Evolutionary conservation across 2,797 vertebrate genomes (phyloP).

Genomic region (Phoeniculus purpureus): DNA sequence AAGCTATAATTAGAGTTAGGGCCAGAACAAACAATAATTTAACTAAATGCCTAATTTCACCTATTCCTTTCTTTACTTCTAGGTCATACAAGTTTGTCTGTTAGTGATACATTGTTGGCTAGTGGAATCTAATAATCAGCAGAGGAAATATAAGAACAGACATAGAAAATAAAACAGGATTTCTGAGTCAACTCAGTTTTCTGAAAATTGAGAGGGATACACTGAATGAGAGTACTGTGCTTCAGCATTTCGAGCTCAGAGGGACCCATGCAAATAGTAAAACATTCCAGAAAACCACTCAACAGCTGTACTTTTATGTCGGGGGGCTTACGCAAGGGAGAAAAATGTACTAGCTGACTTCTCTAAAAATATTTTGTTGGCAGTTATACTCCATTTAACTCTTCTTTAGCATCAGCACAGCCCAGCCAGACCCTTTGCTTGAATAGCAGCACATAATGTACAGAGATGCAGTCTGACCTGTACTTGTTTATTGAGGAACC

Average conservation of each 20-base stretch:
- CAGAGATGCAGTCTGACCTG: background rate
- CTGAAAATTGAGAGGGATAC: background rate
- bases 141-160: background rate
- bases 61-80: conserved; percentile 18
- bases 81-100: background rate
- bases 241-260: conserved; percentile 15
- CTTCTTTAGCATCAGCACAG: background rate
- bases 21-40: conserved; percentile 28
- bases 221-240: background rate
- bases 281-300: conserved; percentile 48
- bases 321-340: background rate
- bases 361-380: conserved; percentile 13
- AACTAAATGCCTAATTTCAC: background rate
- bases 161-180: background rate
- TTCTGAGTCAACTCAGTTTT: background rate
- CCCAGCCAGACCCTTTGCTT: background rate
- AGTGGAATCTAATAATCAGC: background rate
- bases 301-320: conserved; percentile 47
- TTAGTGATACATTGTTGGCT: background rate
- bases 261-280: background rate
- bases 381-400: conserved; percentile 2
- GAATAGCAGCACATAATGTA: background rate
- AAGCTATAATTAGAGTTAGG: background rate
- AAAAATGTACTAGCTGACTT: conserved; percentile 25
- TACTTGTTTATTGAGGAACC: background rate